phyloP scores from a whole-genome alignment of 2,888 invertebrate species.

The Conistra vaccinii region DNA sequence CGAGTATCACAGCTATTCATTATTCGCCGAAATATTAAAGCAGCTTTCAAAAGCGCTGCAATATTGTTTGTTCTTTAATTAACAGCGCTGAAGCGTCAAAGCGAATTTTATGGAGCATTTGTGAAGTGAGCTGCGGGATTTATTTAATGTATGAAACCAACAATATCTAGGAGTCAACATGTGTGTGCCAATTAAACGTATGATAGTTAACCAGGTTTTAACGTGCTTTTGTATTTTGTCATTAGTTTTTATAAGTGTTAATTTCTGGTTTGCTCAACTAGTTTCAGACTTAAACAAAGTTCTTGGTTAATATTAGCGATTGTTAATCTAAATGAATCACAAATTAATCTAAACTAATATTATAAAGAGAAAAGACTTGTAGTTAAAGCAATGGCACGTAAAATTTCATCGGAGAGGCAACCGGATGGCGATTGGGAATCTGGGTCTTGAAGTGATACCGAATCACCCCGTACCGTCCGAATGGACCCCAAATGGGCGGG shows the following conservation, averaged over 20 bases:
- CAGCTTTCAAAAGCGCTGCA: slow-evolving; percentile 46
- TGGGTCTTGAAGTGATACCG: too few species aligned
- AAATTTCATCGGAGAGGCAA: too few species aligned
- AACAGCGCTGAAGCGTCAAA: slow-evolving; percentile 50
- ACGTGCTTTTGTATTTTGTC: neutral
- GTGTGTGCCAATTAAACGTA: neutral
- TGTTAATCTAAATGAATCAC: neutral
- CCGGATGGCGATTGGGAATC: too few species aligned
- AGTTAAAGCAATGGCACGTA: too few species aligned
- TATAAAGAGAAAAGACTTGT: too few species aligned
- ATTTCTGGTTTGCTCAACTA: neutral
- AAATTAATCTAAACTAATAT: too few species aligned
- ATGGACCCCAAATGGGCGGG: too few species aligned
- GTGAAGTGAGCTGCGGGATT: slow-evolving; percentile 35
- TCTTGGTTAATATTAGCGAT: neutral
- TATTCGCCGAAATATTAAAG: slow-evolving; percentile 53
- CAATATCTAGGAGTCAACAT: neutral
- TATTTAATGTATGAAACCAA: slow-evolving; percentile 19
- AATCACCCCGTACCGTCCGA: too few species aligned
- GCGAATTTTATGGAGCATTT: slow-evolving; percentile 55
- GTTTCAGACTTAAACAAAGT: neutral
- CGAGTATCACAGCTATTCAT: slow-evolving; percentile 46
- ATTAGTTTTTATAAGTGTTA: neutral
- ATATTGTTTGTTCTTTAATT: slow-evolving; percentile 62
- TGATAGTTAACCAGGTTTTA: neutral